phyloP scores from a whole-genome alignment of 1,140 invertebrate species.

The Sesamia nonagrioides region DNA sequence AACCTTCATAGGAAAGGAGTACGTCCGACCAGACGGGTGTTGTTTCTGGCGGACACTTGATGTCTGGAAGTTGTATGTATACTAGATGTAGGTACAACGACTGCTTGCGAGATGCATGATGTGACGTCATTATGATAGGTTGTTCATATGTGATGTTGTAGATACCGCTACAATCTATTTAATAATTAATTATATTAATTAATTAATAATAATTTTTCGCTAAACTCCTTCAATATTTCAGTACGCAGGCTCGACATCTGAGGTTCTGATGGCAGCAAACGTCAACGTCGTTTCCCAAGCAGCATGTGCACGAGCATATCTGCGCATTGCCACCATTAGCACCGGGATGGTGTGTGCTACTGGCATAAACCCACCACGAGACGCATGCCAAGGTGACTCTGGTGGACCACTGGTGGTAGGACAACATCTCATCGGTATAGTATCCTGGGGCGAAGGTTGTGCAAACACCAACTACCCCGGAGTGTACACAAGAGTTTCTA shows the following conservation, averaged over 20 bases:
- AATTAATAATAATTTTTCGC: background rate
- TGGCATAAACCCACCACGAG: conserved; percentile 73
- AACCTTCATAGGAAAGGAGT: too few species aligned
- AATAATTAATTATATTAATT: too few species aligned
- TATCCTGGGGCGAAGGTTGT: conserved; percentile 92
- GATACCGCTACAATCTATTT: too few species aligned
- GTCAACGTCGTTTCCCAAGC: conserved; percentile 71
- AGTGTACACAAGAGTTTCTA: conserved; percentile 92
- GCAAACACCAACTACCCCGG: conserved; percentile 91
- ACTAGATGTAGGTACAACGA: too few species aligned
- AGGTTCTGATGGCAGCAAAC: conserved; percentile 67
- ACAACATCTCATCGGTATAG: conserved; percentile 89
- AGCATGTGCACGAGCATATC: conserved; percentile 70
- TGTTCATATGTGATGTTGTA: too few species aligned
- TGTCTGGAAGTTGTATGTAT: too few species aligned
- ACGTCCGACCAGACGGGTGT: too few species aligned
- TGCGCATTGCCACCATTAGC: conserved; percentile 66
- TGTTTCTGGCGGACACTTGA: too few species aligned
- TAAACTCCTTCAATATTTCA: conserved; percentile 55
- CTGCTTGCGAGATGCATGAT: too few species aligned
- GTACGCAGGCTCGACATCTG: conserved; percentile 68
- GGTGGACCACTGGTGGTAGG: conserved; percentile 89
- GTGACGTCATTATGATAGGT: too few species aligned
- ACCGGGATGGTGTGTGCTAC: conserved; percentile 81
- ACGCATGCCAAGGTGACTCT: conserved; percentile 90